Percentiles rank a stretch among this genome's conserved stretches.
These are phyloP conservation scores for Parotia lawesii DNA, from an alignment of 2,113 vertebrate genomes.

Conservation along the genomic window DNA sequence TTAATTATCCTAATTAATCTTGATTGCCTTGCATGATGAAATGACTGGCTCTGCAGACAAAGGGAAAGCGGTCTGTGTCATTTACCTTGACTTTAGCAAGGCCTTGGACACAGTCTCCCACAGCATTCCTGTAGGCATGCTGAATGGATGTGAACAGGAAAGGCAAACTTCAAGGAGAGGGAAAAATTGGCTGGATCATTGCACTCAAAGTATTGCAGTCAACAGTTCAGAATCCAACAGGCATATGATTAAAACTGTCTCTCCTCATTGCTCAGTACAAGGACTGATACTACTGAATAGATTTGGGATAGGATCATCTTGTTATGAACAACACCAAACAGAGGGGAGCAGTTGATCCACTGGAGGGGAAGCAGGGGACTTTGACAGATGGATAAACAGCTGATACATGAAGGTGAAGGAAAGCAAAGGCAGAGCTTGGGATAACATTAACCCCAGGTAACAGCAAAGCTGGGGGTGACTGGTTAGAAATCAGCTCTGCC, in stretches of 20 bases:
- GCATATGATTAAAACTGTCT: not conserved
- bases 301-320: not conserved
- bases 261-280: not conserved
- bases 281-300: not conserved
- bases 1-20: slow-evolving; percentile 63
- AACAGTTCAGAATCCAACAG: not conserved
- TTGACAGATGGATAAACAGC: not conserved
- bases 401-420: not conserved
- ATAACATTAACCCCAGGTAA: not conserved
- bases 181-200: not conserved
- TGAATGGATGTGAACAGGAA: not conserved
- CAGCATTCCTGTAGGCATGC: not conserved
- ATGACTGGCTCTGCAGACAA: not conserved
- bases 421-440: not conserved
- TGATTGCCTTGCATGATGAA: slow-evolving; percentile 20
- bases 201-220: not conserved
- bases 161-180: not conserved
- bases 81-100: slow-evolving; percentile 3
- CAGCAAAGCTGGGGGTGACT: not conserved
- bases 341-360: not conserved
- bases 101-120: not conserved
- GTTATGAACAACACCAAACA: not conserved
- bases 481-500: not conserved
- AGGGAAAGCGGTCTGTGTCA: not conserved
- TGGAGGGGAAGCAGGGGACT: not conserved